Base-by-base conservation (phyloP, 2,888 invertebrate genomes). In the Branchellion lobata region DNA sequence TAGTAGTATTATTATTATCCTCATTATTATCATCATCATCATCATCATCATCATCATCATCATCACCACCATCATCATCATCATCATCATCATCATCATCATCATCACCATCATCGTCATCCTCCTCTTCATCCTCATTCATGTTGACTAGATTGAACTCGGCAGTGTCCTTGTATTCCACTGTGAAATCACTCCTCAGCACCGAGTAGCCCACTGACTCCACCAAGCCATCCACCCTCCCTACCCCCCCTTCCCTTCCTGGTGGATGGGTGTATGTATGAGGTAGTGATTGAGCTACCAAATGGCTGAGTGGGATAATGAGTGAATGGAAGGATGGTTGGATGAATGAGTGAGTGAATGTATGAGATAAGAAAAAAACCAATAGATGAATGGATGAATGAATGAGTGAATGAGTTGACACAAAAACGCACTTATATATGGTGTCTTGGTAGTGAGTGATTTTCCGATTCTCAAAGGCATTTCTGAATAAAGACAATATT, bases 111-210 rank as follows among this genome's bases (percentile, higher is more conserved):
- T 57, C 61, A 57, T 24, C 24, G 5, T 57, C 8, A 57, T 57
- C 61, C 3, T 57, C 61, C 5, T 18, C 24, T 18, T 57, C 61
- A 57, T 57, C 61, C 5, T 57, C 61, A 18, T 5, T 57, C 61
- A 57, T n/a, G n/a, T 57, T 57, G 61, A 57, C n/a, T n/a, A 57
- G 5, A 24, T 57, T 57, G 24, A 57, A 57, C 21, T 57, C 61
- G 24, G 61, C 61, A 57, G 8, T 57, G 21, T 57, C 61, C 24
- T 57, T 57, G n/a, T 57, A 57, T 57, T 57, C 61, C 21, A 57
- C 24, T 24, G 61, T 57, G n/a, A 57, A 57, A n/a, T 57, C 61
- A 24, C 24, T 57, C 24, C 61, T 57, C n/a, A 57, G 24, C 3
- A n/a, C 61, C 3, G 61, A 57, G 61, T 57, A 57, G 3, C 61